Percentiles rank a stretch among this genome's conserved stretches.
Conservation (phyloP, 2,888 invertebrate genomes). For the Orthosia incerta region DNA sequence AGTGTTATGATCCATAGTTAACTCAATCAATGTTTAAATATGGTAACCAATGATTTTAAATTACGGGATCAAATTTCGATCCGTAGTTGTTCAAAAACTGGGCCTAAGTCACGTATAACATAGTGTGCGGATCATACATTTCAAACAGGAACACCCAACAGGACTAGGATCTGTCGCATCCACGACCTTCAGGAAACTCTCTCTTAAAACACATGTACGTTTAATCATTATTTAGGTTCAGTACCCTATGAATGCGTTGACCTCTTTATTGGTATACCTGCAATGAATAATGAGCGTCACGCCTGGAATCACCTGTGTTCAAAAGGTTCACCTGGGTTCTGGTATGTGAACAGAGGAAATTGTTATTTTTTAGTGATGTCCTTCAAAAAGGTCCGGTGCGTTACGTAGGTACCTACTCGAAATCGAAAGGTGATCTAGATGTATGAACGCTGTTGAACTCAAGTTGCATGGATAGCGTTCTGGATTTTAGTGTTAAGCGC, state of each 20-base stretch:
- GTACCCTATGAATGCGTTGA: background rate
- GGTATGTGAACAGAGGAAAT: background rate
- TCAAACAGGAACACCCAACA: background rate
- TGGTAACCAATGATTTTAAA: too few relatives aligned
- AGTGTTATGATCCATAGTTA: too few relatives aligned
- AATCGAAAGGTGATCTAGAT: too few relatives aligned
- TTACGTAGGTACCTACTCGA: too few relatives aligned
- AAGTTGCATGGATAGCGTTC: too few relatives aligned
- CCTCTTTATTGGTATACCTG: background rate
- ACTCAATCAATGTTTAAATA: too few relatives aligned
- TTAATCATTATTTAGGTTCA: background rate
- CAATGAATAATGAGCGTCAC: background rate
- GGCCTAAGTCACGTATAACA: background rate
- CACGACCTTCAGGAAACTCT: background rate
- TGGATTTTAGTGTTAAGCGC: too few relatives aligned
- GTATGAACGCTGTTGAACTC: too few relatives aligned
- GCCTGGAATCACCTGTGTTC: background rate
- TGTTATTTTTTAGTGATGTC: background rate
- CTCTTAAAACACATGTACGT: background rate
- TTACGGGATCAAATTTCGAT: too few relatives aligned
- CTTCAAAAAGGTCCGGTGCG: background rate
- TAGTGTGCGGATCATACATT: background rate
- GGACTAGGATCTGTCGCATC: background rate
- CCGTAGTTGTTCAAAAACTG: too few relatives aligned
- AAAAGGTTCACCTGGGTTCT: background rate